These are phyloP conservation scores for Biston betularia DNA, from an alignment of 2,888 invertebrate genomes.

Conservation along the genomic window DNA sequence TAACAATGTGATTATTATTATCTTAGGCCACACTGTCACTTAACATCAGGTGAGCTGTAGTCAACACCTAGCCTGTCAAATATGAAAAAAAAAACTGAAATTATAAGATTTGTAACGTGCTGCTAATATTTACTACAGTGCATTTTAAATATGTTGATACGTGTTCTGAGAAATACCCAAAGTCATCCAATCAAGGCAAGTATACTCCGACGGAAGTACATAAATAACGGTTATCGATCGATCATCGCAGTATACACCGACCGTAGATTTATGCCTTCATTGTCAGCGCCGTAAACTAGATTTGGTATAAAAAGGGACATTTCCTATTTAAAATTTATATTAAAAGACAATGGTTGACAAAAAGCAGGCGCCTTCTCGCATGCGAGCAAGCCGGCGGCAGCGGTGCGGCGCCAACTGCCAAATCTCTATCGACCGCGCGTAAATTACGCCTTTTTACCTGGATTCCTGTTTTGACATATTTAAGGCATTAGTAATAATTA, in stretches of 20 bases:
- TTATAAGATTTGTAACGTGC: too few relatives aligned
- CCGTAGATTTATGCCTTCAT: constrained; percentile 85
- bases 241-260: constrained; percentile 80
- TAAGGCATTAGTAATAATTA: constrained; percentile 87
- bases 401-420: constrained; percentile 84
- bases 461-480: constrained; percentile 87
- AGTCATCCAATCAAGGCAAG: constrained; percentile 60
- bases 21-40: too few relatives aligned
- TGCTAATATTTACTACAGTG: too few relatives aligned
- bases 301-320: constrained; percentile 85
- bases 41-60: too few relatives aligned
- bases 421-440: constrained; percentile 85
- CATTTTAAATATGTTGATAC: background rate
- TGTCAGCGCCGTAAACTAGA: constrained; percentile 85
- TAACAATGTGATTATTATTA: too few relatives aligned
- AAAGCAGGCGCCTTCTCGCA: constrained; percentile 84
- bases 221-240: constrained; percentile 86
- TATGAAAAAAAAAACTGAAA: too few relatives aligned
- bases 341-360: constrained; percentile 85
- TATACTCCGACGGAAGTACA: constrained; percentile 77
- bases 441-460: constrained; percentile 87
- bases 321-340: constrained; percentile 86
- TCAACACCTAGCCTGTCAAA: too few relatives aligned
- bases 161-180: constrained; percentile 62
- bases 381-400: constrained; percentile 58